Base-by-base conservation (phyloP, 1,140 invertebrate genomes). In the Heliconius congener region DNA sequence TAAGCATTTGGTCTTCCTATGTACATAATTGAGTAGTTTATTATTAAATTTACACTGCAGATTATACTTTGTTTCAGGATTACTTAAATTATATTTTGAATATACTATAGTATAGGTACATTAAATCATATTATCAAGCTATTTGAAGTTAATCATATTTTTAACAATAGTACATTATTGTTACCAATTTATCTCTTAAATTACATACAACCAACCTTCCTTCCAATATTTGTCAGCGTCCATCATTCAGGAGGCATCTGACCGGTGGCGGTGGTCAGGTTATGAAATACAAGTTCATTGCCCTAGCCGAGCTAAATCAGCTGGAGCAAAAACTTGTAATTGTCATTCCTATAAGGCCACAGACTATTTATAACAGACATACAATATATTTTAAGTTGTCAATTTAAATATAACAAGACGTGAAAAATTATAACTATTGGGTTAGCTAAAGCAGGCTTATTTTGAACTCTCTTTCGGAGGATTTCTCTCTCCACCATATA, bases 241-340 rank as follows among this genome's bases (percentile, higher is more conserved):
- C 39, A 39, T 75, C 55, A 55, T 66, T 74, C 42, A 46, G 73
- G 16, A 8, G 5, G 34, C 55, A 60, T 13, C 74, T 66, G 37
- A n/a, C n/a, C 74, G n/a, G 23, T 74, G 50, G 34, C 74, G n/a
- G 23, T 74, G 50, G 34, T 23, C 46, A 70, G 60, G 37, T 70
- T 76, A 75, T 66, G 74, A 75, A 75, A 75, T 57, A 34, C 37
- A 76, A 76, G 73, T 70, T 77, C 66, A 71, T 74, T 71, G 77
- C 55, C 46, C 77, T 30, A 9, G 42, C 77, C 57, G 39, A 79
- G 50, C 70, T 71, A 46, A 79, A 79, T 79, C 77, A 74, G 60
- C 23, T 34, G 6, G 70, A 34, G 72, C 77, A 74, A 79, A 79
- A 79, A 79, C 60, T 70, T 42, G 55, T 39, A n/a, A 74, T 74